Percentiles rank a stretch among this genome's conserved stretches.
Evolutionary conservation across 2,113 vertebrate species (phyloP).

Genomic region (Peucedramus taeniatus): DNA sequence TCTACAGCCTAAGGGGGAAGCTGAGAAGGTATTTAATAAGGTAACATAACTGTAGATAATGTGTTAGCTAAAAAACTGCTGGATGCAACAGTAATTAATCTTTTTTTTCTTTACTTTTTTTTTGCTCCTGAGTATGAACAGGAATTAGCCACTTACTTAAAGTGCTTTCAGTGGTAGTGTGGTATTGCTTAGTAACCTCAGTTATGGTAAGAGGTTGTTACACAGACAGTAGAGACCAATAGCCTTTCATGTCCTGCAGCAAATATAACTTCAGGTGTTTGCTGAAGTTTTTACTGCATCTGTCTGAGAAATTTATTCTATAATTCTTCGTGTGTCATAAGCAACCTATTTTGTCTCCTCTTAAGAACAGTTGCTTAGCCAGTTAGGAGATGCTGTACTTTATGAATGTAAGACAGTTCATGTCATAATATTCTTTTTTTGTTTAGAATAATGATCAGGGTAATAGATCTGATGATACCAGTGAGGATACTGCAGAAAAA

Average conservation of each 20-base stretch:
- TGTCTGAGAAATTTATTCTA: neutral
- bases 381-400: neutral
- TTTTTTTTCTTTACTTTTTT: neutral
- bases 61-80: neutral
- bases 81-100: neutral
- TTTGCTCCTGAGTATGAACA: neutral
- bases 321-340: neutral
- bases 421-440: neutral
- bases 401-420: neutral
- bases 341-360: neutral
- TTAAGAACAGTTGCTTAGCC: neutral
- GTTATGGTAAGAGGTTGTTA: neutral
- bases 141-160: neutral
- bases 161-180: neutral
- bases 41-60: neutral
- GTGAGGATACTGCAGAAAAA: neutral
- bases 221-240: neutral
- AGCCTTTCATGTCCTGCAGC: neutral
- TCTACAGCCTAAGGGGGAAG: neutral
- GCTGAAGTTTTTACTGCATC: neutral
- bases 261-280: neutral
- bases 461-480: neutral
- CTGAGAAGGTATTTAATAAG: conserved; percentile 24
- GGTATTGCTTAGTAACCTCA: neutral
- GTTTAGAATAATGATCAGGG: neutral